Base-by-base conservation (phyloP, 2,113 vertebrate species). In the Callipepla californica region DNA sequence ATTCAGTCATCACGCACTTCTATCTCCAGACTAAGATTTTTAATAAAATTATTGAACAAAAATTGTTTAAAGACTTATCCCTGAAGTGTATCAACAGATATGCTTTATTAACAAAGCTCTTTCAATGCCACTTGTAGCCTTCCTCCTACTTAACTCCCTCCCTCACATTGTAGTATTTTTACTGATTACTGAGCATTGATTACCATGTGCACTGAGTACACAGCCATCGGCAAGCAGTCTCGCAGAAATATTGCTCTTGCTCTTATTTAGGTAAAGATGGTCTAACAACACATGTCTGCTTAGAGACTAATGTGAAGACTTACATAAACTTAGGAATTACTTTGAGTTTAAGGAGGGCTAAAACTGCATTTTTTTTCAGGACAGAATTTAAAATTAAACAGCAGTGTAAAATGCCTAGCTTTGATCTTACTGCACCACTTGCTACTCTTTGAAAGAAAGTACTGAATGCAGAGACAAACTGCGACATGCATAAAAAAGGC, bases 21-120 rank as follows among this genome's bases (percentile, higher is more conserved):
- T 30, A 28, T 38, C 23, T 42, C 48, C 57, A 69, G 42, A 5
- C 4, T 40, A 62, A 80, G 30, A 15, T 80, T 66, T 76, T 26
- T 40, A 80, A 66, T 38, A 12, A 84, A 63, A 75, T 28, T 30
- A 59, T 6, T 38, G 58, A 78, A 58, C n/a, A 75, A 73, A 13
- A 47, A 17, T 58, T 68, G 19, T 72, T 87, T 55, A 63, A 92
- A 73, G 42, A 70, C 21, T 55, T 38, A 22, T 14, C 23, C n/a
- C 62, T 70, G 45, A 74, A 53, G 45, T 88, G 23, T 58, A 80
- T 45, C 68, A 74, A 32, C 48, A 58, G 30, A 26, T 47, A 75
- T 11, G 36, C 2, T 51, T 48, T 65, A 0, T 0, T 22, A 63
- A 34, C 30, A 32, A n/a, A 78, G 12, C 57, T 69, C 42, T 92